A percentile compares a stretch with the other conserved stretches of the same genome.
Conservation (phyloP, 1,140 invertebrate species). For the Monochamus saltuarius region DNA sequence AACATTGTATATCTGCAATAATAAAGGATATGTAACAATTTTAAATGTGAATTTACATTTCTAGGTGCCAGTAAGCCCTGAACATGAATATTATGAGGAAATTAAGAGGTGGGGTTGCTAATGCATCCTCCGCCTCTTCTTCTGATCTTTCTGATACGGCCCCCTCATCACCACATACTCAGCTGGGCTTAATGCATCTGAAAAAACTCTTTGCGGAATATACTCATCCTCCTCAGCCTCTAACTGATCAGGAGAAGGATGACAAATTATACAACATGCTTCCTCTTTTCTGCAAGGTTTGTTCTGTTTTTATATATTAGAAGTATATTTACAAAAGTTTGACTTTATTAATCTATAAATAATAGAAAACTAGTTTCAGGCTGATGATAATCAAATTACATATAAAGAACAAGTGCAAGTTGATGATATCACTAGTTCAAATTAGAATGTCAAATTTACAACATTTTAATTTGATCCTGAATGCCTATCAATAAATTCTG, state of each 20-base stretch:
- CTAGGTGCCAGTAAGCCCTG: conserved; percentile 21
- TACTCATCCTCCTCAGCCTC: conserved; percentile 78
- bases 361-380: no score
- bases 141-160: conserved; percentile 55
- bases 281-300: conserved; percentile 96
- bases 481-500: no score
- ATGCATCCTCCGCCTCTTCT: conserved; percentile 54
- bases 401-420: no score
- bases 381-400: no score
- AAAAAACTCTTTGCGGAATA: conserved; percentile 96
- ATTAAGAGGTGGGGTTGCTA: conserved; percentile 64
- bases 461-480: no score
- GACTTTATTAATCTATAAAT: no score
- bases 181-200: conserved; percentile 91
- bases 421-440: no score
- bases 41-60: conserved; percentile 12
- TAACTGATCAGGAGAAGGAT: conserved; percentile 82
- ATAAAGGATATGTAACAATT: no score
- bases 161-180: conserved; percentile 72
- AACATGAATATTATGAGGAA: conserved; percentile 85
- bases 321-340: conserved; percentile 26
- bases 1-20: not conserved
- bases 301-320: conserved; percentile 73
- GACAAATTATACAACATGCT: conserved; percentile 97
- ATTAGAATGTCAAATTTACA: no score